These are phyloP conservation scores for Gorsachius magnificus DNA, from an alignment of 2,797 vertebrate genomes.

Conservation along the genomic window DNA sequence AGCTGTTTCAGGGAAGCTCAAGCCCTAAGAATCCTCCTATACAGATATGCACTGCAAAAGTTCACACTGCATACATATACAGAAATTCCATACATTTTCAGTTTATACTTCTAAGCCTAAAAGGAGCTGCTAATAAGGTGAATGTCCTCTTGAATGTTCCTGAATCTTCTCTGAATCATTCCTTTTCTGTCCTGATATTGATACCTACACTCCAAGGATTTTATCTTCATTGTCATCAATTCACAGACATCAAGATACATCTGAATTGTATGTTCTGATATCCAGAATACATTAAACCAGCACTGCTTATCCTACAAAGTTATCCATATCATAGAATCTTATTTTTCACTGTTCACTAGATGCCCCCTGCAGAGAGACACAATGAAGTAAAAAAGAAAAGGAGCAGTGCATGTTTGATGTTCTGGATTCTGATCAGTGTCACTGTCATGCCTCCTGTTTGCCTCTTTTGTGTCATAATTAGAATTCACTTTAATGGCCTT, in stretches of 20 bases:
- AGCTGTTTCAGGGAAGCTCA: neutral
- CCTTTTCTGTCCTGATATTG: neutral
- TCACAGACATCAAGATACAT: neutral
- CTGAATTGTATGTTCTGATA: neutral
- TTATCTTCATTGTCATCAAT: neutral
- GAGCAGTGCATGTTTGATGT: fast-evolving
- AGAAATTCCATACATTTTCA: neutral
- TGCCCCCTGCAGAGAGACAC: neutral
- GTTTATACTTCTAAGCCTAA: neutral
- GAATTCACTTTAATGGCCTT: neutral
- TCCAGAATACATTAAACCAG: neutral
- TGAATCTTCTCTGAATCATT: neutral
- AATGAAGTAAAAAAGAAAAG: neutral
- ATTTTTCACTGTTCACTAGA: neutral
- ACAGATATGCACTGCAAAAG: neutral
- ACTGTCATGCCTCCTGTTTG: neutral
- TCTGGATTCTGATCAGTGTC: neutral
- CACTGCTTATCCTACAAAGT: neutral
- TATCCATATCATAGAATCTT: neutral
- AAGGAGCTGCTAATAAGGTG: neutral
- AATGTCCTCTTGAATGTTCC: neutral
- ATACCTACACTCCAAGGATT: neutral
- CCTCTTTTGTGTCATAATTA: neutral
- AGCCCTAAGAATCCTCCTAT: neutral
- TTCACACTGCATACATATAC: neutral